Evolutionary conservation across 2,113 vertebrate species (phyloP), one percentile per base, ranked within the genome.

Genomic region (Dicentrarchus labrax): DNA sequence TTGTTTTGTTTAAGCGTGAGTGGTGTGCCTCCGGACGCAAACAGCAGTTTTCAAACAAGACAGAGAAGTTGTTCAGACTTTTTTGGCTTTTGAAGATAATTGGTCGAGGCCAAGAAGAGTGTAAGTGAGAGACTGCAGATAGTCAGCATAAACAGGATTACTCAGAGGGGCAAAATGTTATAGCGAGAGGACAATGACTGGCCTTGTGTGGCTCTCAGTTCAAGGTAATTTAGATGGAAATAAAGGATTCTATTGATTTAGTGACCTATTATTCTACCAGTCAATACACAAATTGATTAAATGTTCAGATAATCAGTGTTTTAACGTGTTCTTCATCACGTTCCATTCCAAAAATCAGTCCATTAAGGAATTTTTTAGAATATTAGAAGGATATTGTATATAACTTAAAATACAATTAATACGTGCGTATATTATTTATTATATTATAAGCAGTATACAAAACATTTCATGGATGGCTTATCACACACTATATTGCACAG

Each of bases 121-220:
- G 48, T 56, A 60, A 80, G 74, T 48, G 61, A 83, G 66, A 80
- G 75, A 60, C 56, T 73, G 59, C 54, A 69, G 62, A 77, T 50
- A 54, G 43, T 62, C 65, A 69, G 62, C 22, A 68, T 59, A 68
- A 90, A 86, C 76, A 85, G 68, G 82, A 84, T 79, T 65, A 84
- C 21, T 1, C 60, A 65, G 21, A 60, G 60, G 75, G 72, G 36
- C 56, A n/a, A 82, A 71, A 83, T 16, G 60, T 72, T 64, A 56
- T 15, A 53, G 5, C n/a, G n/a, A 78, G n/a, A 62, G 45, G 76
- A 84, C 84, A 86, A 78, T 36, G 61, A 38, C n/a, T 0, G 24
- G 62, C 69, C 48, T 76, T 87, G 78, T 82, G 80, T 71, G 65
- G 70, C 22, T 69, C 47, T 56, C 54, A 22, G 12, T 6, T 43